Conservation (phyloP, 2,797 vertebrate genomes). For the Amniataba percoides region DNA sequence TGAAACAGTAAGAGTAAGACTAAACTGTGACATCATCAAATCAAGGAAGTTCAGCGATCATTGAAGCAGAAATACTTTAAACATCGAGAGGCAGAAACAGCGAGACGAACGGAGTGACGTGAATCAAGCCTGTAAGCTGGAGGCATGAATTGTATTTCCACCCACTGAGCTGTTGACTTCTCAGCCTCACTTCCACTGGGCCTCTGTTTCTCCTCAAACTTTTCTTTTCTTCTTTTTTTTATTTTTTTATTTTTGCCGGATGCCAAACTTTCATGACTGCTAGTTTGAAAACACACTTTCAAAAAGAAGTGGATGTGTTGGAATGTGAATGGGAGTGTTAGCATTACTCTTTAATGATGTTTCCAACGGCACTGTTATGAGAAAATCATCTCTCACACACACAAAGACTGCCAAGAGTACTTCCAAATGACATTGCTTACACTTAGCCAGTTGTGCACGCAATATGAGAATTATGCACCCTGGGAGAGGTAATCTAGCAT, state of each 20-base stretch:
- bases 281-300: conserved; percentile 34
- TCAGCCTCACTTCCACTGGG: conserved; percentile 23
- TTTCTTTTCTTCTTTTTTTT: not conserved
- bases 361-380: conserved; percentile 34
- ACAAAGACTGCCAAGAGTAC: conserved; percentile 17
- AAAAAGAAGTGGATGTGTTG: conserved; percentile 16
- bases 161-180: conserved; percentile 56
- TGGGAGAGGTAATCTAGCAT: not conserved
- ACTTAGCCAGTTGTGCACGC: not conserved
- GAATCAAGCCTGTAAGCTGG: conserved; percentile 48
- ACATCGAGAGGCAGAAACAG: conserved; percentile 7
- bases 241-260: conserved; percentile 1
- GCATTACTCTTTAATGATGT: conserved; percentile 52
- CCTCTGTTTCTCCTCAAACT: conserved; percentile 9
- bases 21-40: not conserved
- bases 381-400: conserved; percentile 29
- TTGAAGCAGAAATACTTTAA: conserved; percentile 23
- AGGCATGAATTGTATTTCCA: conserved; percentile 57
- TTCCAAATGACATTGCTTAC: conserved; percentile 26
- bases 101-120: conserved; percentile 13
- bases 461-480: not conserved
- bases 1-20: conserved; percentile 25
- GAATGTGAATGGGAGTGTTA: conserved; percentile 1
- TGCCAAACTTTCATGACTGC: conserved; percentile 15
- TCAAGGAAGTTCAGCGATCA: not conserved